Conservation (phyloP, 2,113 vertebrate species). For the Labeo rohita region DNA sequence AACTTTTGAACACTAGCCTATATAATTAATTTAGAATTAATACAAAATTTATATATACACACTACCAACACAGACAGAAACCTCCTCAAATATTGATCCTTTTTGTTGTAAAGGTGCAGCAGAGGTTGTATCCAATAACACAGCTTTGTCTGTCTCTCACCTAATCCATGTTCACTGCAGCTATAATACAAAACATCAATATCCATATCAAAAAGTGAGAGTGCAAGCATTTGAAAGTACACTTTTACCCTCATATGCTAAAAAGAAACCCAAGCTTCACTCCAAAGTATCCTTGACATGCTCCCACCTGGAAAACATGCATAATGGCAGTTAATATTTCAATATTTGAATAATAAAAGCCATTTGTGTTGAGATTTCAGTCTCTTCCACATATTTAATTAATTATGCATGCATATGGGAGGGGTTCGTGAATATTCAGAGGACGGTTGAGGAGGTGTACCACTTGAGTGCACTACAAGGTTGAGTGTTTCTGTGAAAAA, state of each 20-base stretch:
- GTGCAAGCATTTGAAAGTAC: background rate
- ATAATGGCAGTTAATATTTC: conserved; percentile 43
- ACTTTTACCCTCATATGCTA: background rate
- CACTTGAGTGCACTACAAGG: conserved; percentile 19
- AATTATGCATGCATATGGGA: conserved; percentile 40
- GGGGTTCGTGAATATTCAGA: conserved; percentile 57
- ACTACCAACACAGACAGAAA: background rate
- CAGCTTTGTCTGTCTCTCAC: background rate
- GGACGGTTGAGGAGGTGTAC: background rate
- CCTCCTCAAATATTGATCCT: background rate
- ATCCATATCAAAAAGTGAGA: background rate
- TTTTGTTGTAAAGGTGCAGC: background rate
- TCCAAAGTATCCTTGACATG: conserved; percentile 28
- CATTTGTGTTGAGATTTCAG: conserved; percentile 45
- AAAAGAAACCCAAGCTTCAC: background rate
- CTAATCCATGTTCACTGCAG: background rate
- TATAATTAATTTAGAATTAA: background rate
- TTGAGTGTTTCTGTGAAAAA: conserved; percentile 4
- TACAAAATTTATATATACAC: background rate
- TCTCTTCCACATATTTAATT: conserved; percentile 31
- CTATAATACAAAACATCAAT: background rate
- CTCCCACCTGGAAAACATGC: conserved; percentile 7
- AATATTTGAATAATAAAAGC: conserved; percentile 52
- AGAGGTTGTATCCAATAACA: background rate
- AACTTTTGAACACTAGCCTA: background rate